Percentiles rank a stretch among this genome's conserved stretches.
phyloP scores from a whole-genome alignment of 2,888 invertebrate genomes.

The Ditula angustiorana region DNA sequence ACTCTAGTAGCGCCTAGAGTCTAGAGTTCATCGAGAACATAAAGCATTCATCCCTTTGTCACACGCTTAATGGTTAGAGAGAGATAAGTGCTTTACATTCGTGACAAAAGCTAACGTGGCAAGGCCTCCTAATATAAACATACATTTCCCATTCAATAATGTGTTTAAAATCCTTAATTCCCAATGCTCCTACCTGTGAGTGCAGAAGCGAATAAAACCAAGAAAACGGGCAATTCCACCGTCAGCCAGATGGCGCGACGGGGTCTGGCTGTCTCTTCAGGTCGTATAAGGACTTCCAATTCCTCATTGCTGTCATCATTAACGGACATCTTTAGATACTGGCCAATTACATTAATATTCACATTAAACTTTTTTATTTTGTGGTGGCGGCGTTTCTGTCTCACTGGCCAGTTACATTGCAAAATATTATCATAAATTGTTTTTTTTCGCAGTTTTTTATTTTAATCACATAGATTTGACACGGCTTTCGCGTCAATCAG shows the following conservation, averaged over 20 bases:
- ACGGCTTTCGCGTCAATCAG: not conserved
- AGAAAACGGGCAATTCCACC: slow-evolving; percentile 37
- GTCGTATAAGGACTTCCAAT: slow-evolving; percentile 14
- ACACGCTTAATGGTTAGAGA: too few relatives aligned
- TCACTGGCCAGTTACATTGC: not conserved
- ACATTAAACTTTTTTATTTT: not conserved
- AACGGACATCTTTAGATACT: slow-evolving; percentile 16
- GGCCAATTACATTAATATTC: not conserved
- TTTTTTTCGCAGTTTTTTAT: not conserved
- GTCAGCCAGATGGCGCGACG: slow-evolving; percentile 18
- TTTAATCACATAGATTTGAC: not conserved
- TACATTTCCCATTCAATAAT: too few relatives aligned
- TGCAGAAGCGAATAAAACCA: slow-evolving; percentile 37
- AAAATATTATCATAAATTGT: not conserved
- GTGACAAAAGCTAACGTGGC: too few relatives aligned
- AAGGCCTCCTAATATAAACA: too few relatives aligned
- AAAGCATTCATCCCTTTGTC: too few relatives aligned
- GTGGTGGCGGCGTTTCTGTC: not conserved
- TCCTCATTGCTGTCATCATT: slow-evolving; percentile 8
- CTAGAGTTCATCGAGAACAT: too few relatives aligned
- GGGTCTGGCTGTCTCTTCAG: not conserved
- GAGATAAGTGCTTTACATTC: too few relatives aligned
- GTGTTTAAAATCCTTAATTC: too few relatives aligned
- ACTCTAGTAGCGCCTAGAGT: too few relatives aligned
- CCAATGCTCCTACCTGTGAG: slow-evolving; percentile 39